These are phyloP conservation scores for Celastrina argiolus DNA, from an alignment of 2,888 invertebrate species.

Conservation along the genomic window DNA sequence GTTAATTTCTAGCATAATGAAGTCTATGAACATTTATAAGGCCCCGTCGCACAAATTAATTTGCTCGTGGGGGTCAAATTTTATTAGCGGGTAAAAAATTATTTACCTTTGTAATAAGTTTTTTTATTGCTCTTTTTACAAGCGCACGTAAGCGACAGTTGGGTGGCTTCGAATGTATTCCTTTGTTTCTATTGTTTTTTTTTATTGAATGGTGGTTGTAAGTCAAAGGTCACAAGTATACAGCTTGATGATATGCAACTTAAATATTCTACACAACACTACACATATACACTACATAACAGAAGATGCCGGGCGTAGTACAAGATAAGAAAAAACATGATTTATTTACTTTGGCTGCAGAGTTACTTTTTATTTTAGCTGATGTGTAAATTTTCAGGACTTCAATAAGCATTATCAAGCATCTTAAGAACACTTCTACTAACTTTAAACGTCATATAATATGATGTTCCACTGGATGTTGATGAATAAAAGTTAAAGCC, in stretches of 20 bases:
- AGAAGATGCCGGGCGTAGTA: too few species aligned
- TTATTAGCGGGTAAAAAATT: slow-evolving; percentile 51
- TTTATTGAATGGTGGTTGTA: slow-evolving; percentile 55
- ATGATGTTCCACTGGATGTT: not conserved
- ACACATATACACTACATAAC: not conserved
- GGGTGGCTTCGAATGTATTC: slow-evolving; percentile 66
- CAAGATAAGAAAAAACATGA: too few species aligned
- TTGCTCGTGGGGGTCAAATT: slow-evolving; percentile 61
- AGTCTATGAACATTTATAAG: slow-evolving; percentile 75
- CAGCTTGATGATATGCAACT: not conserved
- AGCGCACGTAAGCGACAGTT: slow-evolving; percentile 63
- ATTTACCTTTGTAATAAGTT: slow-evolving; percentile 42
- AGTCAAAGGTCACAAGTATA: slow-evolving; percentile 51
- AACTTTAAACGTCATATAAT: not conserved
- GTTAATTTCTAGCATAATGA: slow-evolving; percentile 77
- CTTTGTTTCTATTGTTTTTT: slow-evolving; percentile 59
- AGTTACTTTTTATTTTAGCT: not conserved
- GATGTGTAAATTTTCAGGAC: not conserved
- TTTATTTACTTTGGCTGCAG: too few species aligned
- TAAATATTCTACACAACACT: not conserved
- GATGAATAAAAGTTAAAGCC: not conserved
- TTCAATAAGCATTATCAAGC: not conserved
- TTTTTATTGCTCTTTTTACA: slow-evolving; percentile 65
- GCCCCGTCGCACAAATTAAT: slow-evolving; percentile 65
- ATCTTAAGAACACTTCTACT: not conserved